A percentile compares a stretch with the other conserved stretches of the same genome.
These are phyloP conservation scores for Sigmodon hispidus DNA, from an alignment of 2,113 vertebrate genomes.

Conservation along the genomic window DNA sequence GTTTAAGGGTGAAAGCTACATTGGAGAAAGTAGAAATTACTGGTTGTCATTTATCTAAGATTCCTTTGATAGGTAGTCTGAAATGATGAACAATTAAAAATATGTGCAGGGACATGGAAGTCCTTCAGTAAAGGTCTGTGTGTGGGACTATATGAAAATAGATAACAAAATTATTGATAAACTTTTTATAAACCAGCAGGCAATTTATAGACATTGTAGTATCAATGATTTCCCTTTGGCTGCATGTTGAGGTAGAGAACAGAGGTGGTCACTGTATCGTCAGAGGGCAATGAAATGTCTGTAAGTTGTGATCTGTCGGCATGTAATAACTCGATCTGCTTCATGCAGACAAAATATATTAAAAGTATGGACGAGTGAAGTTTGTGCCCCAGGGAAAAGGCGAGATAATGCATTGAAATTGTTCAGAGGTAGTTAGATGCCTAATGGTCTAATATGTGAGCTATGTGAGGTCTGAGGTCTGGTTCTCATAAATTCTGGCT, in stretches of 20 bases:
- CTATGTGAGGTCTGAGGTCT: constrained; percentile 92
- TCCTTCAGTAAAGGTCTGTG: constrained; percentile 43
- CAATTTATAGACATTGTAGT: constrained; percentile 79
- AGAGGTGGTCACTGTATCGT: constrained; percentile 81
- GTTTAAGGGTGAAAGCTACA: constrained; percentile 58
- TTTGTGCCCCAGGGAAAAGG: constrained; percentile 91
- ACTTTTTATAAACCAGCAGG: constrained; percentile 65
- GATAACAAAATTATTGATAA: constrained; percentile 80
- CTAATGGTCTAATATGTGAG: constrained; percentile 94
- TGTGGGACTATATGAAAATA: constrained; percentile 68
- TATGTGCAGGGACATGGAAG: not conserved
- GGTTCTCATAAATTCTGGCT: constrained; percentile 93
- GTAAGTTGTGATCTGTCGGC: constrained; percentile 87
- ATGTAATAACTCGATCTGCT: constrained; percentile 90
- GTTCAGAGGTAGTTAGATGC: constrained; percentile 93
- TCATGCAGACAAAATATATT: constrained; percentile 93
- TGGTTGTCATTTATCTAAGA: constrained; percentile 57
- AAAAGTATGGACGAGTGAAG: constrained; percentile 91
- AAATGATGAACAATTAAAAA: constrained; percentile 25
- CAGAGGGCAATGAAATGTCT: constrained; percentile 87
- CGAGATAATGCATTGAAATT: constrained; percentile 92
- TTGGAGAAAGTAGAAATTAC: constrained; percentile 33
- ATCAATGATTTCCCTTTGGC: constrained; percentile 78
- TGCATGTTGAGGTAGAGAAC: constrained; percentile 70
- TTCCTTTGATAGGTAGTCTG: not conserved